These are phyloP conservation scores for Hormaphis cornu DNA, from an alignment of 1,140 invertebrate species.

Conservation along the genomic window DNA sequence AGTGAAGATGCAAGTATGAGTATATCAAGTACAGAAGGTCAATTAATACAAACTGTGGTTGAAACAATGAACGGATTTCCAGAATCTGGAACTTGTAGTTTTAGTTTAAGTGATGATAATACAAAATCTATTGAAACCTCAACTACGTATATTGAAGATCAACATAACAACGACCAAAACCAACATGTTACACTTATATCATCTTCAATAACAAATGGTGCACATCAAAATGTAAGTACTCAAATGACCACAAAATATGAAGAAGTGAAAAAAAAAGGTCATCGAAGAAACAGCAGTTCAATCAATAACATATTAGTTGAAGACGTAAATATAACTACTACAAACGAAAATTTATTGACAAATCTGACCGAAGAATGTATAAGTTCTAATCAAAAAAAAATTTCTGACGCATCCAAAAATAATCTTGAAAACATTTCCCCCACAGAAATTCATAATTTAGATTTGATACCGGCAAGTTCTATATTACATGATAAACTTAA, in stretches of 20 bases:
- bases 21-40: slow-evolving; percentile 41
- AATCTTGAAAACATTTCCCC: slow-evolving; percentile 37
- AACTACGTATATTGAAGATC: slow-evolving; percentile 41
- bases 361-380: not conserved
- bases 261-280: slow-evolving; percentile 44
- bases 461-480: not conserved
- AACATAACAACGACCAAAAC: slow-evolving; percentile 37
- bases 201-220: slow-evolving; percentile 44
- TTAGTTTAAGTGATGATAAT: slow-evolving; percentile 39
- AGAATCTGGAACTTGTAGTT: slow-evolving; percentile 43
- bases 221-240: slow-evolving; percentile 38
- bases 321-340: not conserved
- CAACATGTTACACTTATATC: slow-evolving; percentile 49
- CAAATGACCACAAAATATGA: slow-evolving; percentile 38
- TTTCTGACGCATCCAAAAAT: not conserved
- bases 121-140: slow-evolving; percentile 35
- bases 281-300: slow-evolving; percentile 49
- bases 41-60: slow-evolving; percentile 17
- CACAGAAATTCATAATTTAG: slow-evolving; percentile 35
- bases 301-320: slow-evolving; percentile 39
- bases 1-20: slow-evolving; percentile 50
- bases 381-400: not conserved
- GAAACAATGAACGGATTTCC: slow-evolving; percentile 39
- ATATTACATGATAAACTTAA: not conserved
- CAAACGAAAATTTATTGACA: not conserved